Evolutionary conservation across 92 coral and sea anemone genomes (phyloP).

Genomic region (Plumapathes pennacea): DNA sequence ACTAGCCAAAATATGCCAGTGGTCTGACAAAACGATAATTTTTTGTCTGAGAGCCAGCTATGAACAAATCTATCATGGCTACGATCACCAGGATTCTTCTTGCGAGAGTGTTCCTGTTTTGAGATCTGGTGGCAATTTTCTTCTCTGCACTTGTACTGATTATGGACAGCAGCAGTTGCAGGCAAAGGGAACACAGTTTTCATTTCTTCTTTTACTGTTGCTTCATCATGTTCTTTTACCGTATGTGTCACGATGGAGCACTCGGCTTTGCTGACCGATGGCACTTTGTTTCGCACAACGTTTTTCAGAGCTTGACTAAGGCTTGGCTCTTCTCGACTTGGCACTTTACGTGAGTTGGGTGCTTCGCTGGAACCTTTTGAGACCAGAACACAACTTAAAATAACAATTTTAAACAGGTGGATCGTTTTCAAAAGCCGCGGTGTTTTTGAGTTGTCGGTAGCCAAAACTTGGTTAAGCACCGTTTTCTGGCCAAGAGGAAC

Average conservation of each 20-base stretch:
- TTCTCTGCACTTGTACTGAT: slow-evolving; percentile 31
- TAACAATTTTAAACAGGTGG: too few species aligned
- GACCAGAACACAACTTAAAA: too few species aligned
- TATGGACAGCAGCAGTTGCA: slow-evolving; percentile 22
- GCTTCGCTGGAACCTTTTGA: too few species aligned
- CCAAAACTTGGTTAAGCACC: too few species aligned
- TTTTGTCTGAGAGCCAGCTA: slow-evolving; percentile 27
- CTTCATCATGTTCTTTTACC: slow-evolving; percentile 5
- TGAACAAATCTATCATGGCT: slow-evolving; percentile 37
- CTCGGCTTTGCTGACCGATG: too few species aligned
- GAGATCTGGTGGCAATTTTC: slow-evolving; percentile 38
- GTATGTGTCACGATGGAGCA: neutral
- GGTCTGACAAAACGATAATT: slow-evolving; percentile 41
- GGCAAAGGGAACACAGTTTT: slow-evolving; percentile 30
- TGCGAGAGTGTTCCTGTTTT: slow-evolving; percentile 28
- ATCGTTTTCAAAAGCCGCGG: too few species aligned
- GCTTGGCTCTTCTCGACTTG: too few species aligned
- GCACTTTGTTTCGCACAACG: too few species aligned
- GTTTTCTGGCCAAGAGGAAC: too few species aligned
- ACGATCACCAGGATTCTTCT: slow-evolving; percentile 3
- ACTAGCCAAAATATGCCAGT: slow-evolving; percentile 43
- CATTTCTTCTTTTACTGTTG: slow-evolving; percentile 16
- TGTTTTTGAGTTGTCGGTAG: too few species aligned
- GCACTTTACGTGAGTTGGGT: too few species aligned
- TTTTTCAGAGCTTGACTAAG: too few species aligned